These are phyloP conservation scores for Colletes collaris DNA, from an alignment of 2,888 invertebrate species.

Conservation along the genomic window DNA sequence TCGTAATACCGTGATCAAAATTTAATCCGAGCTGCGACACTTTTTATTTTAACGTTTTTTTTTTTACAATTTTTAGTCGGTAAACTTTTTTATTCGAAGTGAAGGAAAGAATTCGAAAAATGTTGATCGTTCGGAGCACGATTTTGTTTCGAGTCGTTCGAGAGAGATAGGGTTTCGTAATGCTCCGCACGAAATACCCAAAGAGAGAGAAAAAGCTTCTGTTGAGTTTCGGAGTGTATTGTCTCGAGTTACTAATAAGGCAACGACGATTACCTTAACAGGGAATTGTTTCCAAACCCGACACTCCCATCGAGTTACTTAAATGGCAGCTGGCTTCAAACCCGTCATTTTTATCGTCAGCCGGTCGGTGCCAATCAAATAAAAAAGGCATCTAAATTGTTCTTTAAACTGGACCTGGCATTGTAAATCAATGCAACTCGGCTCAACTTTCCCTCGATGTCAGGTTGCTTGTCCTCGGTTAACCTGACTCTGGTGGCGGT, in stretches of 20 bases:
- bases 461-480: slow-evolving; percentile 36
- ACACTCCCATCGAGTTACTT: not conserved
- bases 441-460: slow-evolving; percentile 63
- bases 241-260: not conserved
- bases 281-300: not conserved
- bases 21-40: too few relatives aligned
- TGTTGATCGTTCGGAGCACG: too few relatives aligned
- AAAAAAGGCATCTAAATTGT: slow-evolving; percentile 48
- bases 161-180: not conserved
- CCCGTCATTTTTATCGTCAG: slow-evolving; percentile 38
- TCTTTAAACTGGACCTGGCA: slow-evolving; percentile 46
- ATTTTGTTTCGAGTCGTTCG: too few relatives aligned
- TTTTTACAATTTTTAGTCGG: not conserved
- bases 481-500: slow-evolving; percentile 47
- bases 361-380: slow-evolving; percentile 16
- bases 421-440: slow-evolving; percentile 46
- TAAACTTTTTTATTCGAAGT: too few relatives aligned
- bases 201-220: not conserved
- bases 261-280: slow-evolving; percentile 12
- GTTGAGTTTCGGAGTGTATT: slow-evolving; percentile 1
- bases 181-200: not conserved
- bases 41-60: too few relatives aligned
- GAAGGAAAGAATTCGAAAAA: too few relatives aligned
- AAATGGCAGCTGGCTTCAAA: slow-evolving; percentile 21
- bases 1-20: too few relatives aligned